These are phyloP conservation scores for Sander vitreus DNA, from an alignment of 2,113 vertebrate species.

Conservation along the genomic window DNA sequence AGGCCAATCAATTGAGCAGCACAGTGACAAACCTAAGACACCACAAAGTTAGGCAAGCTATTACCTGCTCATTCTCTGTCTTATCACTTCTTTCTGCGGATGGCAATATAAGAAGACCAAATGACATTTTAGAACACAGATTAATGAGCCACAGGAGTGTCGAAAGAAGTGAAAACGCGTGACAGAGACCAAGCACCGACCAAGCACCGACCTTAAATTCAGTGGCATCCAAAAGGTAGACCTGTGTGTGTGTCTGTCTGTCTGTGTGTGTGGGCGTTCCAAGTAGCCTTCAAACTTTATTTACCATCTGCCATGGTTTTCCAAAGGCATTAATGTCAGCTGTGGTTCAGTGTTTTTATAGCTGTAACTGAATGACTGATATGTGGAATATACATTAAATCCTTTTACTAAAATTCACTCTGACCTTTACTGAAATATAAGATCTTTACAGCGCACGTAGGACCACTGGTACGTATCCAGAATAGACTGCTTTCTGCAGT, in stretches of 20 bases:
- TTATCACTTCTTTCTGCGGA: slow-evolving; percentile 15
- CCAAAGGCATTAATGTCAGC: not conserved
- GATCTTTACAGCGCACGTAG: not conserved
- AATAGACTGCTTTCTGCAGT: not conserved
- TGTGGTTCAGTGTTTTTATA: slow-evolving; percentile 13
- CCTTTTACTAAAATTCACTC: not conserved
- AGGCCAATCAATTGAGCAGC: slow-evolving; percentile 63
- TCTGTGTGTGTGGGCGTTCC: not conserved
- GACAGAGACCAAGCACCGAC: slow-evolving; percentile 66
- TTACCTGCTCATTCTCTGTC: slow-evolving; percentile 52
- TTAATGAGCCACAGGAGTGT: slow-evolving; percentile 66
- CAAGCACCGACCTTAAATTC: slow-evolving; percentile 52
- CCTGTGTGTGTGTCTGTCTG: not conserved
- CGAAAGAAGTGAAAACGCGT: slow-evolving; percentile 27
- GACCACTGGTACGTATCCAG: not conserved
- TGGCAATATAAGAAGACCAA: slow-evolving; percentile 18
- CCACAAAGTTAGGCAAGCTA: slow-evolving; percentile 39
- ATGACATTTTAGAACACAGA: slow-evolving; percentile 68
- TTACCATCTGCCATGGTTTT: slow-evolving; percentile 2
- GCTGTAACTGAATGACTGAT: not conserved
- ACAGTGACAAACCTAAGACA: slow-evolving; percentile 28
- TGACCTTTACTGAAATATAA: not conserved
- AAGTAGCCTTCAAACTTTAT: slow-evolving; percentile 22
- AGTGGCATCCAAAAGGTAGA: slow-evolving; percentile 35
- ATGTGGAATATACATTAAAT: not conserved